Conservation (phyloP, 1,140 invertebrate genomes). For the Cephus cinctus region DNA sequence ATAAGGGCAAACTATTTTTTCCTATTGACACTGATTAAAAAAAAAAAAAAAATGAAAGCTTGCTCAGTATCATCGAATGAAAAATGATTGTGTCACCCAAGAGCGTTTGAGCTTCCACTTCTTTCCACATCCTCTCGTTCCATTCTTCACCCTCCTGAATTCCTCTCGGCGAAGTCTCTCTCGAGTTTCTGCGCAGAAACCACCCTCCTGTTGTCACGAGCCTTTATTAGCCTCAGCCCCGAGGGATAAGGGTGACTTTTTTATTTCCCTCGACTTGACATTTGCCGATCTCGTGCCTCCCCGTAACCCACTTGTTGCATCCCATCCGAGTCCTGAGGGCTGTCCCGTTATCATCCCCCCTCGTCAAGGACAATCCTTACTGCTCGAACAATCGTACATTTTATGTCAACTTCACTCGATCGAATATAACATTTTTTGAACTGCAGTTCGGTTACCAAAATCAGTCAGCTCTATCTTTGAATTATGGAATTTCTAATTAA, state of each 20-base stretch:
- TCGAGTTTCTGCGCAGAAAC: too few species aligned
- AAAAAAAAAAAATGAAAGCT: too few species aligned
- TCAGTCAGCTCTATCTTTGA: too few species aligned
- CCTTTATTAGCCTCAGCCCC: slow-evolving; percentile 40
- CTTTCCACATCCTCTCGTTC: slow-evolving; percentile 10
- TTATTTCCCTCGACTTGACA: slow-evolving; percentile 46
- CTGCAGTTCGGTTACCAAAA: too few species aligned
- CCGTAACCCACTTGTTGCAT: slow-evolving; percentile 35
- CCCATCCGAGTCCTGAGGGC: slow-evolving; percentile 12
- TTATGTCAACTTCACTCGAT: neutral
- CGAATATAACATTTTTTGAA: too few species aligned
- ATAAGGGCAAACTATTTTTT: too few species aligned
- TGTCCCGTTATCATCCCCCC: neutral
- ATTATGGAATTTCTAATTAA: too few species aligned
- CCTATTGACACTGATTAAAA: too few species aligned
- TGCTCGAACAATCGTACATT: neutral
- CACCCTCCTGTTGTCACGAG: slow-evolving; percentile 34
- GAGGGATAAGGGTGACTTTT: slow-evolving; percentile 39
- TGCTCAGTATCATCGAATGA: too few species aligned
- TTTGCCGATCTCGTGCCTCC: slow-evolving; percentile 30
- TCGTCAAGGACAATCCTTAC: neutral
- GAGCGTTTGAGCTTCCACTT: slow-evolving; percentile 31
- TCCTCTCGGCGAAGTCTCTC: slow-evolving; percentile 16
- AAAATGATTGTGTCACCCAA: slow-evolving; percentile 31
- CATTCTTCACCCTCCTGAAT: slow-evolving; percentile 25